These are phyloP conservation scores for Malacoraja senta DNA, from an alignment of 2,797 vertebrate species.

Conservation along the genomic window DNA sequence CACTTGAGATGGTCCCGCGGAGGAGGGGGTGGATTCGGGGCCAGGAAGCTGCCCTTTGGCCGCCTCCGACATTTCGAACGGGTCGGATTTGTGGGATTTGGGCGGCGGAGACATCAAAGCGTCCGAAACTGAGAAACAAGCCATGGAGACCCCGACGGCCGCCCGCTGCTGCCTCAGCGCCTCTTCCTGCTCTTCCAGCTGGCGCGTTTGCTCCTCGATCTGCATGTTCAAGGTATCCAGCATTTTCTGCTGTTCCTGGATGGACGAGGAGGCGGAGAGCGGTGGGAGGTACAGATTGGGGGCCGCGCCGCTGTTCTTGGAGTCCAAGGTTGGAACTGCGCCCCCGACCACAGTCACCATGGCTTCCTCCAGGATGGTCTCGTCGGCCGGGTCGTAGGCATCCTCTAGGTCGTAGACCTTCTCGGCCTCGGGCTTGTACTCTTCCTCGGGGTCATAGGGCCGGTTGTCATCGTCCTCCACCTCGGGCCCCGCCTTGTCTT, in stretches of 20 bases:
- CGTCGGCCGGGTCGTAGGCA: constrained; percentile 92
- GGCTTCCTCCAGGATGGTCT: constrained; percentile 84
- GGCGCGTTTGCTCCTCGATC: constrained; percentile 90
- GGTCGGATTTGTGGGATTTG: constrained; percentile 60
- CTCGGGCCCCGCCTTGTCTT: constrained; percentile 56
- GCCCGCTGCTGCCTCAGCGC: constrained; percentile 85
- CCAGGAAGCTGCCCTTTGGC: constrained; percentile 48
- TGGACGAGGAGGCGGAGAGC: constrained; percentile 56
- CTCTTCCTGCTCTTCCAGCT: constrained; percentile 88
- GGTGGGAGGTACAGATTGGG: constrained; percentile 44
- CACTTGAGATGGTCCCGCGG: constrained; percentile 51
- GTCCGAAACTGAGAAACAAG: constrained; percentile 89
- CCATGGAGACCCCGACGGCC: constrained; percentile 89
- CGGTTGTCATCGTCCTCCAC: constrained; percentile 79
- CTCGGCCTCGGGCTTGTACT: constrained; percentile 68
- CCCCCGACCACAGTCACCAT: constrained; percentile 68
- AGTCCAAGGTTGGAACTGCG: constrained; percentile 51
- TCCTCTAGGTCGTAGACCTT: constrained; percentile 61
- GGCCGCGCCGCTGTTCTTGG: constrained; percentile 47
- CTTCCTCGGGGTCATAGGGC: constrained; percentile 91
- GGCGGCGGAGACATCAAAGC: constrained; percentile 83
- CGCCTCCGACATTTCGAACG: constrained; percentile 60
- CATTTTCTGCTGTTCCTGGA: constrained; percentile 88
- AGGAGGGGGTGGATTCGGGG: constrained; percentile 43
- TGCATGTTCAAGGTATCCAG: constrained; percentile 92